Evolutionary conservation across 2,888 invertebrate genomes (phyloP).

Genomic region (Furcula furcula): DNA sequence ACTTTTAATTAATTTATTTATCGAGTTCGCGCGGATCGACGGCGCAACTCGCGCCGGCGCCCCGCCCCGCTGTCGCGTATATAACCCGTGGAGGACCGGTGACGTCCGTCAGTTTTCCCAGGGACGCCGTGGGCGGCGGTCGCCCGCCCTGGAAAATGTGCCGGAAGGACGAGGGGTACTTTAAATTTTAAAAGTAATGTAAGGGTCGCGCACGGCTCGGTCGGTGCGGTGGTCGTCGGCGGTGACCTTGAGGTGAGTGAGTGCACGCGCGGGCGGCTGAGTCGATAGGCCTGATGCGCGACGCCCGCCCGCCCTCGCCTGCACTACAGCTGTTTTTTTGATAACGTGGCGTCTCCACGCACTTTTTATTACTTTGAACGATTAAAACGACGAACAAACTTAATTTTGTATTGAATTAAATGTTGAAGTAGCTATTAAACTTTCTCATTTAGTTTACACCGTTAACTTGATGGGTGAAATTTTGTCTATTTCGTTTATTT

Average conservation of each 20-base stretch:
- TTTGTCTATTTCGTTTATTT: neutral
- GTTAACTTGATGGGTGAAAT: neutral
- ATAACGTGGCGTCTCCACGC: constrained; percentile 50
- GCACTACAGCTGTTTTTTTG: constrained; percentile 74
- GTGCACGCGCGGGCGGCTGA: constrained; percentile 52
- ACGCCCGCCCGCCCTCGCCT: constrained; percentile 69
- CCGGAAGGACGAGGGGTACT: constrained; percentile 66
- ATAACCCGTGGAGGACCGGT: constrained; percentile 58
- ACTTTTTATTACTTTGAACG: constrained; percentile 14
- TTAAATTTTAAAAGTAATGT: constrained; percentile 56
- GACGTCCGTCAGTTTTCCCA: constrained; percentile 75
- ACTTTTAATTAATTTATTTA: constrained; percentile 83
- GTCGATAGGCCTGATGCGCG: constrained; percentile 57
- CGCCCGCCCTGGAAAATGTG: constrained; percentile 57
- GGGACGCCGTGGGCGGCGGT: constrained; percentile 62
- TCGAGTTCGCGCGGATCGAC: constrained; percentile 79
- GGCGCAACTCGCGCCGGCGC: constrained; percentile 76
- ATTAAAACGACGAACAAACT: constrained; percentile 3
- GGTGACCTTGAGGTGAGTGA: constrained; percentile 75
- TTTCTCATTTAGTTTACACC: constrained; percentile 8
- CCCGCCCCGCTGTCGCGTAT: constrained; percentile 71
- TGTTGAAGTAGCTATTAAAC: constrained; percentile 17
- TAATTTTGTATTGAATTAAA: constrained; percentile 12
- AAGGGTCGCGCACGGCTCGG: constrained; percentile 58
- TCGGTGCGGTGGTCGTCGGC: constrained; percentile 34